Evolutionary conservation across 2,888 invertebrate genomes (phyloP), one percentile per base, ranked within the genome.

Genomic region (Caenorhabditis panamensis): DNA sequence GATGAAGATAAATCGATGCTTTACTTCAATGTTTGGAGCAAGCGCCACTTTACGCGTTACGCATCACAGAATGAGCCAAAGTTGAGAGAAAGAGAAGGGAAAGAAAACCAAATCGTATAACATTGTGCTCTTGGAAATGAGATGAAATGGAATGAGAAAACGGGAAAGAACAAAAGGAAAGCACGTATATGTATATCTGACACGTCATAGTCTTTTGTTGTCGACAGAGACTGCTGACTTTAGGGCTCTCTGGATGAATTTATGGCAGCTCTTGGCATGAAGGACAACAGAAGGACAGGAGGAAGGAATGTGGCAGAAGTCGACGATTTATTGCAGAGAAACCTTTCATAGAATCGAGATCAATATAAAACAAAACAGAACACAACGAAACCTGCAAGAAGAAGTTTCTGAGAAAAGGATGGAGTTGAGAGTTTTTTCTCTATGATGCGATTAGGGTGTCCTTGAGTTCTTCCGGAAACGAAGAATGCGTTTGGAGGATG

Each of bases 141-240:
- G 31, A 41, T 41, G 41, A 41, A 13, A 41, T 41, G 41, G 13
- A 41, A 41, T 6, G 13, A 41, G 13, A 41, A 41, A 13, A 13
- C 2, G 13, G 41, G 13, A 41, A 41, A 3, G 18, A 47, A 18
- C n/a, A 47, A 18, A 47, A n/a, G n/a, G 47, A 13, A 9, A 41
- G 47, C 47, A 20, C 47, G 41, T 41, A 41, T 31, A 41, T 20
- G 41, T 41, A 41, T 13, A 41, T 41, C 16, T 41, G 47, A 47
- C 47, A 47, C 47, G 47, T 47, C 47, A 47, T 47, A 47, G 3
- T 47, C 47, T 47, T 47, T 47, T 47, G 47, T 47, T 47, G 47
- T 41, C 13, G 13, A 41, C 11, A 2, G 11, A 13, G 2, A 11
- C 41, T 41, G 41, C 41, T 41, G 41, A 13, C 41, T 6, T 41